Base-by-base conservation (phyloP, 2,888 invertebrate species). In the Julus scanicus region DNA sequence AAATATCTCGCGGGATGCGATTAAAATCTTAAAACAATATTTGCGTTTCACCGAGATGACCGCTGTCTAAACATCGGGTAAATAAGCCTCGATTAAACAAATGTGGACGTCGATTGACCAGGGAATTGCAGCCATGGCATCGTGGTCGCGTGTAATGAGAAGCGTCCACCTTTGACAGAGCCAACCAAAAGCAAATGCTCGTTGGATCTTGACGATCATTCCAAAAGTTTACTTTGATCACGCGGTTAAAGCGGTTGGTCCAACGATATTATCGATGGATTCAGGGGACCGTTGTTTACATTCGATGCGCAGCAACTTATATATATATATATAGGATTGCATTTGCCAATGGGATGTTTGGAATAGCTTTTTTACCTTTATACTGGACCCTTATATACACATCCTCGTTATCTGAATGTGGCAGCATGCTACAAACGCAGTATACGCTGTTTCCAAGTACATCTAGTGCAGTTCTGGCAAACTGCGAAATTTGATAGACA, bases 51-150 rank as follows among this genome's bases (percentile, higher is more conserved):
- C 71, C 71, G 71, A 71, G 71, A n/a, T 71, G 71, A 71, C 71
- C 71, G 29, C 71, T 71, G 71, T 71, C 71, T 29, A 71, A 71
- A 71, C 20, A 71, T 29, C 71, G n/a, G 71, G 20, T 71, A 29
- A 71, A 71, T 71, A 71, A 71, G 71, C 71, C 71, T n/a, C 71
- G 71, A 71, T 71, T 71, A 71, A 71, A 71, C 20, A 20, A n/a
- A 63, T 63, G 17, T 63, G 63, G 63, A n/a, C 6, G 63, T 63
- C 20, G 29, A 20, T 71, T 20, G 71, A 11, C 71, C 2, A 20
- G 20, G 71, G 71, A 71, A 71, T 71, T 71, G 20, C 53, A 11
- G 71, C 29, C 20, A 71, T 71, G 20, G 20, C 53, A 11, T 53
- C 11, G 53, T 2, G 53, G 44, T 44, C 13, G 3, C 11, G 53